phyloP scores from a whole-genome alignment of 2,113 vertebrate genomes.

The Heliornis fulica region DNA sequence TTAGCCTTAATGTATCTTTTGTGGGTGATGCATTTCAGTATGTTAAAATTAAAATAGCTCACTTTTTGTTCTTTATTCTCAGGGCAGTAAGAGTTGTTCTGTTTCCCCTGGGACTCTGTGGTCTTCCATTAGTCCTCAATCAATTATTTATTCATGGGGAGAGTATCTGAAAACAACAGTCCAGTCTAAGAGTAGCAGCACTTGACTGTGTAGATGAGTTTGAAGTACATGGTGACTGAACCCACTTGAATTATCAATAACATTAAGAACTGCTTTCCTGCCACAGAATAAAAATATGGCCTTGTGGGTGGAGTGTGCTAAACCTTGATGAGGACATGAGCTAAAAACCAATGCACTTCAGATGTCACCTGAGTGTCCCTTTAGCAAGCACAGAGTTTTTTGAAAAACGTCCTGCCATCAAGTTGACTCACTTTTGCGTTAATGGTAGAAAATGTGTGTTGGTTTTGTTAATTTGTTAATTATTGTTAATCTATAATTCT shows the following conservation, averaged over 20 bases:
- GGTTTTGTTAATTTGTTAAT: too few species aligned
- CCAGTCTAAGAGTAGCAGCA: background rate
- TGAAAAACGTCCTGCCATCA: background rate
- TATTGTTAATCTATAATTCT: background rate
- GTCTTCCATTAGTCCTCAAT: conserved; percentile 28
- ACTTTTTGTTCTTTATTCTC: background rate
- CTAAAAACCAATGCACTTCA: background rate
- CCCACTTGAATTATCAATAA: background rate
- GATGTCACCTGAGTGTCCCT: background rate
- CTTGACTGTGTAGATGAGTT: background rate
- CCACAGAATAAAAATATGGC: background rate
- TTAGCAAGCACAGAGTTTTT: background rate
- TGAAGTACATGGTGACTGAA: background rate
- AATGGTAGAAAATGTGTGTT: background rate
- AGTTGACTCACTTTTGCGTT: background rate
- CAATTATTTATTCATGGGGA: conserved; percentile 26
- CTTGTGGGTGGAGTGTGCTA: background rate
- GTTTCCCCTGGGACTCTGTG: background rate
- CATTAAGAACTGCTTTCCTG: conserved; percentile 25
- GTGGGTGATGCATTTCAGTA: background rate
- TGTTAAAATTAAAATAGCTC: background rate
- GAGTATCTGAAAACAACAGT: background rate
- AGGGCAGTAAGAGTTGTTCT: background rate
- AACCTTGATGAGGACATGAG: background rate
- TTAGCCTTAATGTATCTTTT: background rate